phyloP scores from a whole-genome alignment of 1,140 invertebrate species.

The Drosophila sechellia region DNA sequence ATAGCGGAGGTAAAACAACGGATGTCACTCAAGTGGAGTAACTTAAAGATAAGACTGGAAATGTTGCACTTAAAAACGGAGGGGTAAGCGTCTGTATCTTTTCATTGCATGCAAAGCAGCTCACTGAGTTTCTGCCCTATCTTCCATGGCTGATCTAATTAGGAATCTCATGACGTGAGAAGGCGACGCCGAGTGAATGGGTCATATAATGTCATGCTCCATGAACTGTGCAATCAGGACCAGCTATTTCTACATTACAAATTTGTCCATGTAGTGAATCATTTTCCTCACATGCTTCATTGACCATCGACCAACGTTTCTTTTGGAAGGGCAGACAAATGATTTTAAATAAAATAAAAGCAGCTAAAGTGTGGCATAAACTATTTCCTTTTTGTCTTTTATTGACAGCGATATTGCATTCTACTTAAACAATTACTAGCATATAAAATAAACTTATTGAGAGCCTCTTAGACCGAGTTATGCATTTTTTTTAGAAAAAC shows the following conservation, averaged over 20 bases:
- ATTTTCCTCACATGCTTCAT: constrained; percentile 12
- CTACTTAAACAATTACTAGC: background rate
- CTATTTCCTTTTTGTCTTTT: too few species aligned
- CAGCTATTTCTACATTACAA: constrained; percentile 7
- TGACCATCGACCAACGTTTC: background rate
- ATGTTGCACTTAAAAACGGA: constrained; percentile 13
- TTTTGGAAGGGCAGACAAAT: background rate
- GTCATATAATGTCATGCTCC: constrained; percentile 29
- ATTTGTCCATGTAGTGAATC: background rate
- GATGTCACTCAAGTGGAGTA: constrained; percentile 10
- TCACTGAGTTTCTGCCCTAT: constrained; percentile 11
- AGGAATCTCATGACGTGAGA: constrained; percentile 42
- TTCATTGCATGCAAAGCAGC: constrained; percentile 30
- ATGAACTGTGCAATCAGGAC: constrained; percentile 36
- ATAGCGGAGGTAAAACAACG: background rate
- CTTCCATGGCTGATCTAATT: constrained; percentile 28
- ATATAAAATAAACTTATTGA: background rate
- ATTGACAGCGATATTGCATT: too few species aligned
- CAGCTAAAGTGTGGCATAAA: too few species aligned
- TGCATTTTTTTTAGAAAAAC: background rate
- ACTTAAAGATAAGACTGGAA: constrained; percentile 20
- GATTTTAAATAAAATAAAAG: too few species aligned
- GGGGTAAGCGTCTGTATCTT: background rate
- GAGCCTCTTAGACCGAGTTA: background rate
- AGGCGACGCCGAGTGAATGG: constrained; percentile 36